These are phyloP conservation scores for Andrena camellia DNA, from an alignment of 2,888 invertebrate species.

Conservation along the genomic window DNA sequence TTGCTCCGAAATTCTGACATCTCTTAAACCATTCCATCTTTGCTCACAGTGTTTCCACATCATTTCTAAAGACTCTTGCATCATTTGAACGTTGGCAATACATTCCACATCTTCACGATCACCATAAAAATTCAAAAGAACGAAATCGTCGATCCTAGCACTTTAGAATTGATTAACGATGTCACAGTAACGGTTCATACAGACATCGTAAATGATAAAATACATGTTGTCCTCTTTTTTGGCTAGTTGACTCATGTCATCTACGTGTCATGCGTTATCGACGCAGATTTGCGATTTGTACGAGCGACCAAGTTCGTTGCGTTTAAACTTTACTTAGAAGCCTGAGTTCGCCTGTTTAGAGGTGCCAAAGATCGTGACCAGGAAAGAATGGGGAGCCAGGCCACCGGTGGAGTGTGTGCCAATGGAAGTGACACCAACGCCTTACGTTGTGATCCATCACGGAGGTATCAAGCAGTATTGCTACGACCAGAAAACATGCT, in stretches of 20 bases:
- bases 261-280: neutral
- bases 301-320: neutral
- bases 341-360: constrained; percentile 46
- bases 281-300: too few species aligned
- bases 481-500: constrained; percentile 74
- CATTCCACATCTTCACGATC: neutral
- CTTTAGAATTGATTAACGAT: neutral
- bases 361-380: constrained; percentile 78
- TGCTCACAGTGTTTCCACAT: neutral
- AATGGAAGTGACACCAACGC: constrained; percentile 74
- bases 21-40: neutral
- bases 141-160: neutral
- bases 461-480: constrained; percentile 81
- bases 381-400: constrained; percentile 82
- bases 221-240: too few species aligned
- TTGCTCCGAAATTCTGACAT: neutral
- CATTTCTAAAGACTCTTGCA: neutral
- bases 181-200: too few species aligned
- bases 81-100: too few species aligned
- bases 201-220: too few species aligned
- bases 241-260: neutral
- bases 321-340: neutral
- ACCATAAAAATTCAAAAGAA: neutral
- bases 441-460: constrained; percentile 84
- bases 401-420: constrained; percentile 58